phyloP scores from a whole-genome alignment of 2,113 vertebrate species.

The Hippocampus guttulatus region DNA sequence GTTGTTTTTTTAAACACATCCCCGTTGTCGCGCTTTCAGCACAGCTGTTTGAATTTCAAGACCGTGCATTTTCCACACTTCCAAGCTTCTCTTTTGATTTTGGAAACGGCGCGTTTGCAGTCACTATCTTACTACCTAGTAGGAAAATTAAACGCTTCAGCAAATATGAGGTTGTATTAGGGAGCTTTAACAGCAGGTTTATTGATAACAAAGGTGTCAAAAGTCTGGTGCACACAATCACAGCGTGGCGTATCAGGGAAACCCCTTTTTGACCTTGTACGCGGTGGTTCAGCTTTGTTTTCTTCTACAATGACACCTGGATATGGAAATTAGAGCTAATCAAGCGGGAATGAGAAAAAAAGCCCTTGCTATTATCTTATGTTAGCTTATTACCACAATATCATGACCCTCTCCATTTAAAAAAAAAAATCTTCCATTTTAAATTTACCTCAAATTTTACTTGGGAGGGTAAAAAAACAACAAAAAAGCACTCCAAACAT shows the following conservation, averaged over 20 bases:
- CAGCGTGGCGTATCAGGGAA: not conserved
- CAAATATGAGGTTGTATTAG: not conserved
- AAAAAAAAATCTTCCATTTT: constrained; percentile 13
- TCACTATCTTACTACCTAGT: not conserved
- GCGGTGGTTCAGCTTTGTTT: not conserved
- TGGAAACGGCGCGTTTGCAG: not conserved
- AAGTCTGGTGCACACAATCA: constrained; percentile 7
- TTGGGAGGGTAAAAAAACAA: constrained; percentile 24
- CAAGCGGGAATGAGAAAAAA: constrained; percentile 29
- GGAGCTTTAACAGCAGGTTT: constrained; percentile 4
- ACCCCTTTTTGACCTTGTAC: not conserved
- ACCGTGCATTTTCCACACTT: not conserved
- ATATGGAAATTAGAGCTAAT: constrained; percentile 28
- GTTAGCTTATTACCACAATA: constrained; percentile 24
- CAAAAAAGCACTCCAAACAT: constrained; percentile 51
- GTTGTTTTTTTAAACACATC: not conserved
- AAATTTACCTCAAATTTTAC: constrained; percentile 49
- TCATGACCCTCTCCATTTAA: constrained; percentile 24
- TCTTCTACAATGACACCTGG: not conserved
- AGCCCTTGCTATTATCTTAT: constrained; percentile 67
- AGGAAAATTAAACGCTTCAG: not conserved
- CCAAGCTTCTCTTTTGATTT: not conserved
- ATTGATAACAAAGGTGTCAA: constrained; percentile 1
- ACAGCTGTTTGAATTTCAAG: not conserved
- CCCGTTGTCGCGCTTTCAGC: not conserved